phyloP scores from a whole-genome alignment of 2,888 invertebrate species.

The Seira ritae region DNA sequence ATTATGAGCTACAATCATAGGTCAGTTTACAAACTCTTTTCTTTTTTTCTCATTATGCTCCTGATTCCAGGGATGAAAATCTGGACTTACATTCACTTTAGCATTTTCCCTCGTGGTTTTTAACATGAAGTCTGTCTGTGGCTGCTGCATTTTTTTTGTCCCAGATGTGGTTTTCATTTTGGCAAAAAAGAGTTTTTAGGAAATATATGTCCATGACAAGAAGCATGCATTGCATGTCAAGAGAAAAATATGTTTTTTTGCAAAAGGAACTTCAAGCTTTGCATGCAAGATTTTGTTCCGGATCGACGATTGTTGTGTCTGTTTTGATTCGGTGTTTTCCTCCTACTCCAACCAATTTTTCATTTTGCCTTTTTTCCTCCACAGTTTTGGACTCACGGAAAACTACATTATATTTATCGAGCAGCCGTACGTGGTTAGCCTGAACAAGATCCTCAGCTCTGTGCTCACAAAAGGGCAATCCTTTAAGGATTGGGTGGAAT shows the following conservation, averaged over 20 bases:
- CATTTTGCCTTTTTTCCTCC: slow-evolving; percentile 76
- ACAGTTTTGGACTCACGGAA: slow-evolving; percentile 78
- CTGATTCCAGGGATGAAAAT: no score
- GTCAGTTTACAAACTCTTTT: slow-evolving; percentile 27
- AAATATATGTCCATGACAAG: slow-evolving; percentile 15
- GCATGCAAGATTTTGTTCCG: background rate
- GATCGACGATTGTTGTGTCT: background rate
- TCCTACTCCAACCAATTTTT: slow-evolving; percentile 48
- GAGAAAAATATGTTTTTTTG: slow-evolving; percentile 2
- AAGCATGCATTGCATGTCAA: slow-evolving; percentile 29
- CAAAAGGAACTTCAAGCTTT: background rate
- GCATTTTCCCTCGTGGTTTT: no score
- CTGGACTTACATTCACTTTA: no score
- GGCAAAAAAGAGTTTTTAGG: no score
- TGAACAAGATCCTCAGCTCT: slow-evolving; percentile 75
- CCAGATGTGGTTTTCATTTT: no score
- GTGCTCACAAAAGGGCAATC: slow-evolving; percentile 75
- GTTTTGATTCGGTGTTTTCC: background rate
- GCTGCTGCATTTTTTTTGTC: no score
- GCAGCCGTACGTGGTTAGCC: slow-evolving; percentile 77
- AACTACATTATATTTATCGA: slow-evolving; percentile 78
- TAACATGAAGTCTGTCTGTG: no score
- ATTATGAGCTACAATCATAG: slow-evolving; percentile 66
- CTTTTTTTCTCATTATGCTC: no score
- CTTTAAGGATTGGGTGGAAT: slow-evolving; percentile 76